A percentile compares a stretch with the other conserved stretches of the same genome.
phyloP scores from a whole-genome alignment of 2,113 vertebrate genomes.

The Vulpes ferrilata region DNA sequence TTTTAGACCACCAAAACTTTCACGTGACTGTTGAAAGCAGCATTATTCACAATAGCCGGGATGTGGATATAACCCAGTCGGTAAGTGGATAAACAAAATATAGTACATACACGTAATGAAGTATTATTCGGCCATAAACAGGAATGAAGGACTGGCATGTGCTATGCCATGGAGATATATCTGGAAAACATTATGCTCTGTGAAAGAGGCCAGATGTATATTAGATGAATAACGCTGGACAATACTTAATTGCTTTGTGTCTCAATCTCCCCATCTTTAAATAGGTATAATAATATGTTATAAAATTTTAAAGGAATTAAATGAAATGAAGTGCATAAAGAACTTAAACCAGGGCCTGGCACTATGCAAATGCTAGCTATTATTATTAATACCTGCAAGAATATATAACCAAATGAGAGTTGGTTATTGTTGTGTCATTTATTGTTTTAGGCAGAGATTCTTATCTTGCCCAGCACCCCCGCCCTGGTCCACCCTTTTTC shows the following conservation, averaged over 20 bases:
- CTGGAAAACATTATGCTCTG: not conserved
- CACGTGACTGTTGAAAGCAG: not conserved
- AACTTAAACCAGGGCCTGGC: not conserved
- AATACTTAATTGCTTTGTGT: not conserved
- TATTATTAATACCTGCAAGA: not conserved
- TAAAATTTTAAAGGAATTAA: not conserved
- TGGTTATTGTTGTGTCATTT: not conserved
- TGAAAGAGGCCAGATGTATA: not conserved
- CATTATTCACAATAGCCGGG: not conserved
- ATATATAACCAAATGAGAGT: not conserved
- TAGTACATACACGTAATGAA: not conserved
- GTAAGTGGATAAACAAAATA: not conserved
- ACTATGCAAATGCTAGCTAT: not conserved
- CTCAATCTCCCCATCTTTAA: not conserved
- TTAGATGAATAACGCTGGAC: not conserved
- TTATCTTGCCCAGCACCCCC: not conserved
- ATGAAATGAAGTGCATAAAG: not conserved
- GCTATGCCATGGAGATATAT: not conserved
- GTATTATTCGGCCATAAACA: not conserved
- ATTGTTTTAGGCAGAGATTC: not conserved
- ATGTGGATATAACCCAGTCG: not conserved
- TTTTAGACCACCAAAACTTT: not conserved
- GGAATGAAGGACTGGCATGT: not conserved
- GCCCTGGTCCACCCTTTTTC: not conserved
- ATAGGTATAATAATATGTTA: not conserved